Conservation (phyloP, 1,140 invertebrate genomes). For the silkworm (Bombyx mori) region DNA sequence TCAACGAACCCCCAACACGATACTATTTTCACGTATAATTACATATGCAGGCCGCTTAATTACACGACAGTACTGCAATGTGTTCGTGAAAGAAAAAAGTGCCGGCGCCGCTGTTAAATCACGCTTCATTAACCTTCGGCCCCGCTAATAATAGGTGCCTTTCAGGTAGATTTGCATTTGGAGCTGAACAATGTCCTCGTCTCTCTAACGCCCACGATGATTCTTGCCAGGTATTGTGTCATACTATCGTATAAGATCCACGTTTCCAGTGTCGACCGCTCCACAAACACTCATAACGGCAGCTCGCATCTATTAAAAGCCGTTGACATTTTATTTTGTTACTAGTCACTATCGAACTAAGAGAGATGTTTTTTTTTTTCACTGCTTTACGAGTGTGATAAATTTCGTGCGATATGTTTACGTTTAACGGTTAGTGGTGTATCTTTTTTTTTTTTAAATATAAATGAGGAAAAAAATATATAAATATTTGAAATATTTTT, state of each 20-base stretch:
- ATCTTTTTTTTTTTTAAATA: too few species aligned
- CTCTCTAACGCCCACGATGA: slow-evolving; percentile 39
- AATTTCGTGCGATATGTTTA: slow-evolving; percentile 3
- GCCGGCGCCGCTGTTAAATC: slow-evolving; percentile 45
- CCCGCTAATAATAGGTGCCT: slow-evolving; percentile 32
- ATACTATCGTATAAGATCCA: slow-evolving; percentile 27
- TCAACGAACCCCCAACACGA: slow-evolving; percentile 35
- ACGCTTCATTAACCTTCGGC: slow-evolving; percentile 42
- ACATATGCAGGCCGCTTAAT: slow-evolving; percentile 60
- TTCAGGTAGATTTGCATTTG: slow-evolving; percentile 22
- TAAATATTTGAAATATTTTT: too few species aligned
- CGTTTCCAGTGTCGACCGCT: slow-evolving; percentile 5
- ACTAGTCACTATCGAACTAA: slow-evolving; percentile 22
- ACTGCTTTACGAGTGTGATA: slow-evolving; percentile 12
- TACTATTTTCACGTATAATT: slow-evolving; percentile 58
- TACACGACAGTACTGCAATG: slow-evolving; percentile 54
- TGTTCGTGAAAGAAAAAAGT: slow-evolving; percentile 34
- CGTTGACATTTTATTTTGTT: slow-evolving; percentile 11
- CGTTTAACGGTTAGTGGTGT: too few species aligned
- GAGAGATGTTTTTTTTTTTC: slow-evolving; percentile 6
- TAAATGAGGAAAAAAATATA: too few species aligned
- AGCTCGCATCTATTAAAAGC: slow-evolving; percentile 4
- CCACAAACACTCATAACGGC: slow-evolving; percentile 7
- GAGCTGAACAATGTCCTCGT: slow-evolving; percentile 26
- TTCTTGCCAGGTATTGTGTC: slow-evolving; percentile 51